Evolutionary conservation across 1,140 invertebrate species (phyloP), one percentile per base, ranked within the genome.

Genomic region (Drosophila prosaltans): DNA sequence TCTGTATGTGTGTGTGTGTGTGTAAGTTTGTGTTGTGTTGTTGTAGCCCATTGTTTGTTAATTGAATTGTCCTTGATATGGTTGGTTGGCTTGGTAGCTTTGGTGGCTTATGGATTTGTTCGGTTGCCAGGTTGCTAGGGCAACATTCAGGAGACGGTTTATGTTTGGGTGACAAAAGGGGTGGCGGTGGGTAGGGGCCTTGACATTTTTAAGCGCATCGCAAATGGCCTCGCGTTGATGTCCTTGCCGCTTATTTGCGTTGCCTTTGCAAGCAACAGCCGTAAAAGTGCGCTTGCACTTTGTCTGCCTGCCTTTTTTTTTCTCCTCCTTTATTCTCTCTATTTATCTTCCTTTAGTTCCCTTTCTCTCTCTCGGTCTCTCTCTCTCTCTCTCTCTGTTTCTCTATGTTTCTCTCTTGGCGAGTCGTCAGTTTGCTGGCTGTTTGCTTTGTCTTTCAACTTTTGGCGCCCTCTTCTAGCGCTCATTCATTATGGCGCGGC

Each of bases 191-290:
- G 62, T 54, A 32, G 67, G 40, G 76, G 66, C 83, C 83, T 86
- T 88, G 83, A 86, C 83, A 86, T 86, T 86, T 86, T 83, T 77
- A 61, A 74, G 69, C 74, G 64, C 74, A 76, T 76, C 67, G 74
- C 28, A 32, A 57, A 40, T 74, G 73, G 73, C 73, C 74, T 77
- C 69, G 43, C 26, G 76, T 77, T 68, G 65, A 63, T 73, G 80
- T 88, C 83, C 82, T 86, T 86, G 82, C 68, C 70, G 83, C 83
- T 60, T 83, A 77, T 79, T 84, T 84, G 73, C 55, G 58, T 71
- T 77, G 74, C 63, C 65, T 69, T 61, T 69, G 64, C 63, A 74
- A 74, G 48, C 75, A 54, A 73, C 67, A 78, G 57, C 62, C 65
- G 64, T 68, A 69, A 69, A 82, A 81, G 32, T 78, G 67, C 72